A percentile compares a stretch with the other conserved stretches of the same genome.
These are phyloP conservation scores for Apotomis turbidana DNA, from an alignment of 2,888 invertebrate genomes.

Conservation along the genomic window DNA sequence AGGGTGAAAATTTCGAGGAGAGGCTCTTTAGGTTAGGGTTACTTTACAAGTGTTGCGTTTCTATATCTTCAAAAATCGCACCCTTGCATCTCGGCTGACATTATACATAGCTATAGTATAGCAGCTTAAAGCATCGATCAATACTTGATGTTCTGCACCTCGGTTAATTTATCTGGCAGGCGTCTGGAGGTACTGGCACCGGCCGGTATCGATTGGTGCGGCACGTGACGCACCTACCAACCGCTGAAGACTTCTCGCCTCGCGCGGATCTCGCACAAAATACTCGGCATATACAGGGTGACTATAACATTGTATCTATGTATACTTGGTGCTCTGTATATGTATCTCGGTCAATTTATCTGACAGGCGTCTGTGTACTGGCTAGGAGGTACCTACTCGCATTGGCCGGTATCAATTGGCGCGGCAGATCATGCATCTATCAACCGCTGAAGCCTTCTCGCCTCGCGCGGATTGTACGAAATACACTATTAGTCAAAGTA, in stretches of 20 bases:
- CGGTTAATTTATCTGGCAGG: not conserved
- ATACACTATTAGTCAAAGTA: not conserved
- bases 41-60: too few relatives aligned
- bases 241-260: conserved; percentile 11
- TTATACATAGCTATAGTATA: too few relatives aligned
- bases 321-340: not conserved
- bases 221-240: conserved; percentile 11
- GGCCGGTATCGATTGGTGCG: conserved; percentile 11
- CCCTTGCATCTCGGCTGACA: too few relatives aligned
- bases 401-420: conserved; percentile 5
- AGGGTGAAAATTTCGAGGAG: too few relatives aligned
- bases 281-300: not conserved
- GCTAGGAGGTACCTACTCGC: not conserved
- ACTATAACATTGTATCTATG: too few relatives aligned
- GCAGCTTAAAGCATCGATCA: not conserved
- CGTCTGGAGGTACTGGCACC: not conserved
- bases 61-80: too few relatives aligned
- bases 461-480: not conserved
- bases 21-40: too few relatives aligned
- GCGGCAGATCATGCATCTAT: not conserved
- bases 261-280: not conserved
- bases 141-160: not conserved
- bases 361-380: not conserved
- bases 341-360: not conserved
- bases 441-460: conserved; percentile 12